Percentiles rank a stretch among this genome's conserved stretches.
Evolutionary conservation across 2,888 invertebrate genomes (phyloP).

Genomic region (Diaperis boleti): DNA sequence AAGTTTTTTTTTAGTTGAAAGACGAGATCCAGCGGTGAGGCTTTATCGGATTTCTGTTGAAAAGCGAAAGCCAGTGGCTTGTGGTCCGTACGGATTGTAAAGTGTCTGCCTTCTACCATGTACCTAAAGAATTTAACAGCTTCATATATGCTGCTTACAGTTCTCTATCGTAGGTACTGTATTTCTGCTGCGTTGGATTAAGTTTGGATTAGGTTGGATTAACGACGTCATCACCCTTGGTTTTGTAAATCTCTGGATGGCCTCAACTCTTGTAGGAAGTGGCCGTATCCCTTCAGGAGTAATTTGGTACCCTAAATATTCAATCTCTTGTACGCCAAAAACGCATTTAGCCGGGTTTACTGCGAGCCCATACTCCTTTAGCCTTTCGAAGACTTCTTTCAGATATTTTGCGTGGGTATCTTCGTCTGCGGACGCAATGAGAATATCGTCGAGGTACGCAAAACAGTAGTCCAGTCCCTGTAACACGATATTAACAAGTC

Average conservation of each 20-base stretch:
- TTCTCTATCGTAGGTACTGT: conserved; percentile 47
- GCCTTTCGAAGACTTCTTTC: background rate
- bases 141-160: conserved; percentile 28
- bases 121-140: conserved; percentile 2
- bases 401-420: too few relatives aligned
- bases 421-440: conserved; percentile 40
- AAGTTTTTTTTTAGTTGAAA: too few relatives aligned
- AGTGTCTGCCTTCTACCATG: conserved; percentile 5
- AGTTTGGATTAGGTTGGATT: conserved; percentile 59
- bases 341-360: conserved; percentile 56
- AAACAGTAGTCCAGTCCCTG: conserved; percentile 55
- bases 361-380: conserved; percentile 46
- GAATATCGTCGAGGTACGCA: conserved; percentile 59
- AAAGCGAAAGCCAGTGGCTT: conserved; percentile 8
- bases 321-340: conserved; percentile 45
- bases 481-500: conserved; percentile 58
- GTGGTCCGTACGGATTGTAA: conserved; percentile 4
- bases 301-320: conserved; percentile 42
- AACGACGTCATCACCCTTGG: conserved; percentile 55
- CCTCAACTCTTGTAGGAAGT: conserved; percentile 53
- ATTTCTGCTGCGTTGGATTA: conserved; percentile 42
- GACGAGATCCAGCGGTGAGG: too few relatives aligned
- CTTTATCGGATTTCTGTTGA: background rate
- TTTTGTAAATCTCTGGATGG: conserved; percentile 55
- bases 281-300: conserved; percentile 49